These are phyloP conservation scores for Conistra vaccinii DNA, from an alignment of 2,888 invertebrate species.

Conservation along the genomic window DNA sequence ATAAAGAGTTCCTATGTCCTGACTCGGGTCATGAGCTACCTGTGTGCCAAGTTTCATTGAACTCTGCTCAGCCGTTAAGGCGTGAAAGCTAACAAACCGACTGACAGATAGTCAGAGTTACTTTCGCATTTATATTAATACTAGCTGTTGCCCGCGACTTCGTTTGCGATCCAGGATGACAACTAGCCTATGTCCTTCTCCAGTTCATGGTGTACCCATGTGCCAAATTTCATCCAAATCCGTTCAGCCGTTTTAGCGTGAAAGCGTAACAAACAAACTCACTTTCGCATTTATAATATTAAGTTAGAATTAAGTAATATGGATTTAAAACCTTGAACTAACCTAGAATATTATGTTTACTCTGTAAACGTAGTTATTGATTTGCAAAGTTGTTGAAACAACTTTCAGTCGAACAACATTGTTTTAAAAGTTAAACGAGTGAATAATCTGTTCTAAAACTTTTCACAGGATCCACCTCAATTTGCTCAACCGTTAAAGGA, in stretches of 20 bases:
- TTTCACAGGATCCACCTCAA: slow-evolving; percentile 10
- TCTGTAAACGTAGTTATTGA: slow-evolving; percentile 20
- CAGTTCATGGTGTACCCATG: not conserved
- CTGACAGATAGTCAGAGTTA: not conserved
- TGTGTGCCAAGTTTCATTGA: not conserved
- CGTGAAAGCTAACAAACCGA: not conserved
- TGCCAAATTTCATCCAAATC: not conserved
- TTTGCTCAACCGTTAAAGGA: slow-evolving; percentile 27
- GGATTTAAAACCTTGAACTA: slow-evolving; percentile 17
- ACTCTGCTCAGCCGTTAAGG: not conserved
- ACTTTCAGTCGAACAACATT: slow-evolving; percentile 25
- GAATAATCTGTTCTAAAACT: slow-evolving; percentile 29
- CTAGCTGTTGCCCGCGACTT: too few relatives aligned
- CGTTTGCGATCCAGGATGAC: too few relatives aligned
- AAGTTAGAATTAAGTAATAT: too few relatives aligned
- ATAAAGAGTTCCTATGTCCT: not conserved
- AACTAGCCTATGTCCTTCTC: not conserved
- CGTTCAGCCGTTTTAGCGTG: not conserved
- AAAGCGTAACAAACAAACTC: not conserved
- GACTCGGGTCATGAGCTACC: not conserved
- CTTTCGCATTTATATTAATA: not conserved
- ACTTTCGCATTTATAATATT: not conserved
- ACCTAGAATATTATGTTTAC: slow-evolving; percentile 15
- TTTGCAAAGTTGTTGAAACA: slow-evolving; percentile 26
- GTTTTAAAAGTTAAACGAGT: slow-evolving; percentile 18